Percentiles rank a stretch among this genome's conserved stretches.
Conservation (phyloP, 2,113 vertebrate genomes). For the Albula glossodonta region DNA sequence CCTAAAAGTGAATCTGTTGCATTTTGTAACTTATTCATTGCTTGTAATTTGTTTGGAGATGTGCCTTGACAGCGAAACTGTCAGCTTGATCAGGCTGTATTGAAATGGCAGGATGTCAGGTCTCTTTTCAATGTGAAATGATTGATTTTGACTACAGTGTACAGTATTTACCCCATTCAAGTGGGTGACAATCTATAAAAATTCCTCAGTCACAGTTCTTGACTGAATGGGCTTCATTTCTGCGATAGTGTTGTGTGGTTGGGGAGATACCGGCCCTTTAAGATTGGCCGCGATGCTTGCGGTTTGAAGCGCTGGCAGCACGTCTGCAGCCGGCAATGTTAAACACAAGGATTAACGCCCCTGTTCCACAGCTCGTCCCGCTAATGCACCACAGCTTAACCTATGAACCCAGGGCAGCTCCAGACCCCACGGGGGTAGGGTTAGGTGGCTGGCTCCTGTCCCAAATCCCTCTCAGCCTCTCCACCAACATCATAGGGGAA, state of each 20-base stretch:
- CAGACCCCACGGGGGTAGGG: background rate
- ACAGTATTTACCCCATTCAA: background rate
- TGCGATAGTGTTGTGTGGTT: background rate
- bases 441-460: constrained; percentile 14
- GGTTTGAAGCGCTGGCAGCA: background rate
- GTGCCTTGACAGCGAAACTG: background rate
- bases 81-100: background rate
- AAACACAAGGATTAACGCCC: constrained; percentile 24
- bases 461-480: constrained; percentile 29
- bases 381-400: constrained; percentile 30
- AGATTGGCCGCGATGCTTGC: background rate
- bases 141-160: background rate
- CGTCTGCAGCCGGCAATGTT: background rate
- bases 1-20: background rate
- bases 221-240: background rate
- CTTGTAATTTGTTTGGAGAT: background rate
- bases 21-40: background rate
- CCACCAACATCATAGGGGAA: constrained; percentile 13
- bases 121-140: background rate
- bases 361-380: background rate
- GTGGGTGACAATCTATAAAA: background rate
- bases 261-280: background rate
- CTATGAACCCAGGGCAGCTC: background rate
- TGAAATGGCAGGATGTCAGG: background rate
- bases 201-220: background rate